Evolutionary conservation across 1,140 invertebrate species (phyloP).

Genomic region (Zaprionus vittiger): DNA sequence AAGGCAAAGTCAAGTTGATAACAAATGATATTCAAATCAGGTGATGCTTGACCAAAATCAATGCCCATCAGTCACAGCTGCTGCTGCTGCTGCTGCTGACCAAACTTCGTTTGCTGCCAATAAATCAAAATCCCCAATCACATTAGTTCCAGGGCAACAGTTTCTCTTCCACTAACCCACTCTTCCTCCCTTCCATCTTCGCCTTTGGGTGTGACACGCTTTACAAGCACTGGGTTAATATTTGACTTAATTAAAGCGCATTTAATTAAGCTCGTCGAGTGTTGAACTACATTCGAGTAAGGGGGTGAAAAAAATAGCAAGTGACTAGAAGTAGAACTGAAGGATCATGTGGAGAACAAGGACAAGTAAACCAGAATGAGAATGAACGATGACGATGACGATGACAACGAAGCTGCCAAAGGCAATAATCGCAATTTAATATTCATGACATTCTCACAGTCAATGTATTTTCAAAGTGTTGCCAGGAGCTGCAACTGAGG

Average conservation of each 20-base stretch:
- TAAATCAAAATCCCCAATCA: constrained; percentile 76
- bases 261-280: constrained; percentile 62
- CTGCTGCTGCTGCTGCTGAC: constrained; percentile 27
- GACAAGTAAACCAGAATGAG: background rate
- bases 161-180: constrained; percentile 24
- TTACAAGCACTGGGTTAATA: constrained; percentile 53
- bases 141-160: constrained; percentile 53
- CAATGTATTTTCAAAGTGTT: constrained; percentile 76
- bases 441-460: constrained; percentile 76
- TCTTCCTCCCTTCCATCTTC: constrained; percentile 12
- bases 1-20: constrained; percentile 5
- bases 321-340: background rate
- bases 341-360: background rate
- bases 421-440: constrained; percentile 83
- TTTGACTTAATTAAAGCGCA: constrained; percentile 72
- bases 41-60: constrained; percentile 11
- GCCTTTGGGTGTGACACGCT: constrained; percentile 35
- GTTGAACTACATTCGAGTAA: constrained; percentile 24
- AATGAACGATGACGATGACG: constrained; percentile 15
- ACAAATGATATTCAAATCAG: constrained; percentile 42
- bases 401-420: constrained; percentile 60
- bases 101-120: constrained; percentile 68
- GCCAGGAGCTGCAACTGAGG: constrained; percentile 54
- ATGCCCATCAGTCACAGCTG: constrained; percentile 47
- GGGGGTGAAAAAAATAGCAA: constrained; percentile 15